Percentiles rank a stretch among this genome's conserved stretches.
phyloP scores from a whole-genome alignment of 2,888 invertebrate genomes.

The Drosophila histrio region DNA sequence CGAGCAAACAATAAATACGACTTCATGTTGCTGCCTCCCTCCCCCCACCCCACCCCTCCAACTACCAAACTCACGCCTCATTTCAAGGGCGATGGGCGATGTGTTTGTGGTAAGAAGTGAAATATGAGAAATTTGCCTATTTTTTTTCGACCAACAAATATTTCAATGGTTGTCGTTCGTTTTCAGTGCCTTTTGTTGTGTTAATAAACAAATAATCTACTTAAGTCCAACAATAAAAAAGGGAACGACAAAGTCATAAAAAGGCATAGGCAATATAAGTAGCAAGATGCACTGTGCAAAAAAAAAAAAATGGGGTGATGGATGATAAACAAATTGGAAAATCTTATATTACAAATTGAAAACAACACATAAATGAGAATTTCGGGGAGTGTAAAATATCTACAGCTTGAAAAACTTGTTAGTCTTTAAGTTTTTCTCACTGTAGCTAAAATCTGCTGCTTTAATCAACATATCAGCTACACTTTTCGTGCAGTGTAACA shows the following conservation, averaged over 20 bases:
- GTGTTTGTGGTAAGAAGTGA: too few species aligned
- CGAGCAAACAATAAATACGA: slow-evolving; percentile 60
- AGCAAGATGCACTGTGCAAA: slow-evolving; percentile 29
- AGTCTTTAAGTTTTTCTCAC: background rate
- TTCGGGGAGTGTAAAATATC: background rate
- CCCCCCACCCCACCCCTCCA: background rate
- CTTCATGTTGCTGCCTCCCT: slow-evolving; percentile 3
- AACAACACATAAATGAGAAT: background rate
- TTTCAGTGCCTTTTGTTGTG: slow-evolving; percentile 68
- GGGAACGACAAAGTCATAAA: slow-evolving; percentile 66
- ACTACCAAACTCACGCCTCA: background rate
- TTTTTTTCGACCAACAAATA: slow-evolving; percentile 22
- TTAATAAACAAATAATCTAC: slow-evolving; percentile 77
- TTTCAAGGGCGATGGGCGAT: background rate
- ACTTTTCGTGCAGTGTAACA: background rate
- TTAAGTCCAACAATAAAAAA: slow-evolving; percentile 67
- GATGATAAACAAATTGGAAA: background rate
- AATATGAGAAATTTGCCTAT: slow-evolving; percentile 51
- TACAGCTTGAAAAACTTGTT: too few species aligned
- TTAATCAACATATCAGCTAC: background rate
- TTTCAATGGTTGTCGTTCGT: slow-evolving; percentile 38
- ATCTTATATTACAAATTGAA: background rate
- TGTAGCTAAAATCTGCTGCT: background rate
- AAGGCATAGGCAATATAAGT: slow-evolving; percentile 38
- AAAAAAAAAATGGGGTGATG: too few species aligned